Evolutionary conservation across 2,797 vertebrate species (phyloP), one percentile per base, ranked within the genome.

Genomic region (Muscicapa striata): DNA sequence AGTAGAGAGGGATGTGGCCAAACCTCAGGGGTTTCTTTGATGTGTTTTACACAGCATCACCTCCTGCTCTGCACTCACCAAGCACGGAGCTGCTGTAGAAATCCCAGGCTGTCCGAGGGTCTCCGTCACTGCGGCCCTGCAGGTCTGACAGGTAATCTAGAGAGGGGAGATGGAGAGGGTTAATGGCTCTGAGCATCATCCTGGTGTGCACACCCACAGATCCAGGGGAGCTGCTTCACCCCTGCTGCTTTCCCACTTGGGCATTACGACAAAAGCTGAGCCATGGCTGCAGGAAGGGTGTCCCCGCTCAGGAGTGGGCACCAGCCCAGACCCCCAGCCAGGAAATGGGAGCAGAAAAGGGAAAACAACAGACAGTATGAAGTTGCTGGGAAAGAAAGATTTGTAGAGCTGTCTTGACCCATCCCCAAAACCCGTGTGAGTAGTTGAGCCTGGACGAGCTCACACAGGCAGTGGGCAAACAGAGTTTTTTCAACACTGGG

Each of bases 21-120:
- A 66, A 41, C 10, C 14, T 0, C 0, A 76, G 40, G 4, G 57
- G 12, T 23, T 46, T 46, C 23, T 13, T 46, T 0, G 15, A 13
- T 0, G 10, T 8, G 32, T 21, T 32, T 18, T 15, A 20, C 36
- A 15, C 4, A 15, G 48, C 34, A 5, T 2, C 18, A 10, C 15
- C 24, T 9, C 70, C 59, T 49, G 64, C 59, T n/a, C 26, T 79
- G 72, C 88, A 96, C 99, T 98, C 97, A 99, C 99, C 99, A 21
- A 99, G 98, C 41, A 99, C 98, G 7, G 98, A 98, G 97, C 99
- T 99, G 97, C 99, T 99, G 97, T 99, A 99, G 95, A 99, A 99
- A 85, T 99, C 99, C 99, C 99, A 99, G 34, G 98, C 98, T 40
- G 98, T 97, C 54, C 92, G 96, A 54, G 98, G 98, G 88, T 99